A percentile compares a stretch with the other conserved stretches of the same genome.
Conservation (phyloP, 2,888 invertebrate genomes). For the Phaedon cochleariae region DNA sequence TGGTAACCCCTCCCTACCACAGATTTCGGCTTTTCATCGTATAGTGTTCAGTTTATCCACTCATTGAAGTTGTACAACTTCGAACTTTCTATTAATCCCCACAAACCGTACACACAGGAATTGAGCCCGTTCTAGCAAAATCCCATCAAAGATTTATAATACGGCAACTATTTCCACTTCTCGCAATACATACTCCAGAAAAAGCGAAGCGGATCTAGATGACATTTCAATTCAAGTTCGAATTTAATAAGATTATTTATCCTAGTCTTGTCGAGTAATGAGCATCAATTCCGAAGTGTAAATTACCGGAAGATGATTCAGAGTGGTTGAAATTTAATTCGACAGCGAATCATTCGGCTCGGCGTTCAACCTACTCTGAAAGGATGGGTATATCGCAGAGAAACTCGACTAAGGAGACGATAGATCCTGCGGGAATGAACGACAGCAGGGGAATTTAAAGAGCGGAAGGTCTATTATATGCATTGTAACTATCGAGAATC, state of each 20-base stretch:
- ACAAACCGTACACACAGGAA: background rate
- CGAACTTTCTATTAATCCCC: background rate
- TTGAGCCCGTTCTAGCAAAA: background rate
- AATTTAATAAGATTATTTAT: constrained; percentile 31
- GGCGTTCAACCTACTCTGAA: constrained; percentile 3
- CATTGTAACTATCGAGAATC: background rate
- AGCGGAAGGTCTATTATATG: background rate
- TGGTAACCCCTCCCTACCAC: too few species aligned
- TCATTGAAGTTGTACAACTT: background rate
- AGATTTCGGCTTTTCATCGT: background rate
- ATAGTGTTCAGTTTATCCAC: background rate
- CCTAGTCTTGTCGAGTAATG: constrained; percentile 28
- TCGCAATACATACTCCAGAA: background rate
- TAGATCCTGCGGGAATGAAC: background rate
- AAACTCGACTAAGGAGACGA: background rate
- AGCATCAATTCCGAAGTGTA: constrained; percentile 26
- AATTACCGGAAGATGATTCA: constrained; percentile 29
- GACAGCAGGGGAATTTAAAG: background rate
- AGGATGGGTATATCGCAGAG: background rate
- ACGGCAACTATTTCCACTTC: background rate
- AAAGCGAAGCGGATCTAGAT: constrained; percentile 22
- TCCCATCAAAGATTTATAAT: background rate
- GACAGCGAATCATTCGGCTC: constrained; percentile 30
- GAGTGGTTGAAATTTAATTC: constrained; percentile 27
- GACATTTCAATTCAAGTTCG: constrained; percentile 29